These are phyloP conservation scores for Drosophila tripunctata DNA, from an alignment of 2,888 invertebrate species.

Conservation along the genomic window DNA sequence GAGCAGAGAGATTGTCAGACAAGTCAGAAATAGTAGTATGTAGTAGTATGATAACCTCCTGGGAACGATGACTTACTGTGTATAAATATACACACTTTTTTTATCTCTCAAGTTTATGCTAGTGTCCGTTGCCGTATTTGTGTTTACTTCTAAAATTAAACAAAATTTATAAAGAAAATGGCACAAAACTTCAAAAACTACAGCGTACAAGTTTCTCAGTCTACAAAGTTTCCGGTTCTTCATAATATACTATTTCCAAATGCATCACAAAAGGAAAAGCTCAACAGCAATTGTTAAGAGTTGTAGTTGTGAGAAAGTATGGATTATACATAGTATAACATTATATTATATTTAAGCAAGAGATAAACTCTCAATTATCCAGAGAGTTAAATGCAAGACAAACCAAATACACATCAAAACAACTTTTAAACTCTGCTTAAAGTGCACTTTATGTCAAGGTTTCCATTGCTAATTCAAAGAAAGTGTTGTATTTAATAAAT, in stretches of 20 bases:
- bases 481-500: no score
- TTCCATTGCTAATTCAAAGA: no score
- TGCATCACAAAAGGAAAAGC: not conserved
- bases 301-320: not conserved
- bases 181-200: constrained; percentile 21
- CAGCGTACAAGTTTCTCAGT: constrained; percentile 51
- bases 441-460: no score
- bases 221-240: constrained; percentile 44
- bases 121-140: constrained; percentile 48
- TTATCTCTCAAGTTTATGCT: constrained; percentile 5
- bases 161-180: constrained; percentile 47
- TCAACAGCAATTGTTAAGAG: constrained; percentile 6
- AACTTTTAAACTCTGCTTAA: no score
- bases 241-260: constrained; percentile 22
- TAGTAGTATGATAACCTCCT: constrained; percentile 25
- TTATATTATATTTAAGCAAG: constrained; percentile 7
- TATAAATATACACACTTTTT: no score
- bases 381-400: not conserved
- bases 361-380: constrained; percentile 23
- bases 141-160: constrained; percentile 70
- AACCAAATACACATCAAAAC: no score
- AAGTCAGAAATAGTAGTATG: constrained; percentile 28
- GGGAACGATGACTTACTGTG: constrained; percentile 40
- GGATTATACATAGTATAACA: constrained; percentile 11
- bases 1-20: not conserved